Evolutionary conservation across 64 coral and sea anemone genomes (phyloP).

Genomic region (Porites australiensis): DNA sequence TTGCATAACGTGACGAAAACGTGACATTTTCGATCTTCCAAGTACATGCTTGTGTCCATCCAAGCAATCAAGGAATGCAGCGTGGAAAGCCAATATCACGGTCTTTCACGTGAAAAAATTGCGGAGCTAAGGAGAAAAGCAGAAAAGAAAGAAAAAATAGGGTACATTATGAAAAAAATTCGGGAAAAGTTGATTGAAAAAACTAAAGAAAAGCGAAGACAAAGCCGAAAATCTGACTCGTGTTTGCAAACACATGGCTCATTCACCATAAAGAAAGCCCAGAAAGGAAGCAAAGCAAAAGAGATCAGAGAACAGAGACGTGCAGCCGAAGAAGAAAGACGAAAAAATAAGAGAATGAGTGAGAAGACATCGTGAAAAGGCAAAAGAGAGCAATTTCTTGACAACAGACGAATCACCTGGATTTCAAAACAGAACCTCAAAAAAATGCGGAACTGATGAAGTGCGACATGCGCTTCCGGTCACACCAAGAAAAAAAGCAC

Average conservation of each 20-base stretch:
- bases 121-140: background rate
- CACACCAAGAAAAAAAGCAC: constrained; percentile 15
- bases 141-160: background rate
- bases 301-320: too few species aligned
- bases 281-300: too few species aligned
- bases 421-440: background rate
- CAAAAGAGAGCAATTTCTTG: background rate
- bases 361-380: background rate
- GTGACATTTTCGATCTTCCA: too few species aligned
- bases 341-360: background rate
- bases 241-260: too few species aligned
- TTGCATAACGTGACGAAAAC: too few species aligned
- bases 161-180: too few species aligned
- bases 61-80: background rate
- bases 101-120: too few species aligned
- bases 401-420: background rate
- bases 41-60: too few species aligned
- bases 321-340: background rate
- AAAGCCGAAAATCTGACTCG: too few species aligned
- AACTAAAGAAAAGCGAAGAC: too few species aligned
- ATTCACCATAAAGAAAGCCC: background rate
- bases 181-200: background rate
- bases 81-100: background rate
- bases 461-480: background rate
- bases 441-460: constrained; percentile 19